Conservation (phyloP, 2,113 vertebrate genomes). For the Phoenicopterus ruber region DNA sequence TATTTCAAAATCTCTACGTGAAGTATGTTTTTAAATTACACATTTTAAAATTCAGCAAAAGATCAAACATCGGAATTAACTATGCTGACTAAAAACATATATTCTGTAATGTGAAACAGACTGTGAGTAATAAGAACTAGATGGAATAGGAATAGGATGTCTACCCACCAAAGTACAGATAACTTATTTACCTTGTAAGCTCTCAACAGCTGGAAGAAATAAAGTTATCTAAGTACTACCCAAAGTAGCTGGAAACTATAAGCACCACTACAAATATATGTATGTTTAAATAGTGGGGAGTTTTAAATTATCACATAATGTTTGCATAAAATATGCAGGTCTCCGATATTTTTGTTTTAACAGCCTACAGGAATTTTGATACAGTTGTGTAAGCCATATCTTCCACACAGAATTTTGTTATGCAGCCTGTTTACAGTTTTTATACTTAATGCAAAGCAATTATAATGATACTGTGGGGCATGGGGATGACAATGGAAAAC, state of each 20-base stretch:
- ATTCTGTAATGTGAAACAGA: slow-evolving; percentile 41
- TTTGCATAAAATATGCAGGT: background rate
- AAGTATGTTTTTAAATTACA: slow-evolving; percentile 30
- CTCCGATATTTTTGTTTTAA: background rate
- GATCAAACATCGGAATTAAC: slow-evolving; percentile 38
- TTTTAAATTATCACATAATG: background rate
- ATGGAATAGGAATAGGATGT: background rate
- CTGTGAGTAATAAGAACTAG: slow-evolving; percentile 16
- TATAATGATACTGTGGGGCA: background rate
- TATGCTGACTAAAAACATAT: slow-evolving; percentile 13
- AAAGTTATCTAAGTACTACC: slow-evolving; percentile 8
- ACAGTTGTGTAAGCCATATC: background rate
- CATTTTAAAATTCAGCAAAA: slow-evolving; percentile 30
- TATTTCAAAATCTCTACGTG: background rate
- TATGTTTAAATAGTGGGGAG: background rate
- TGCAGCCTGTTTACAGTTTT: background rate
- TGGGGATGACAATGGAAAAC: slow-evolving; percentile 20
- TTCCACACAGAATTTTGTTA: background rate
- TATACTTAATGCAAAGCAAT: background rate
- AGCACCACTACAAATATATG: background rate
- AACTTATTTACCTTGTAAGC: slow-evolving; percentile 27
- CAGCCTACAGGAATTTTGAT: background rate
- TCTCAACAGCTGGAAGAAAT: slow-evolving; percentile 38
- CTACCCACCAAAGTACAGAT: slow-evolving; percentile 17
- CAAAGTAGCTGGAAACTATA: background rate